Base-by-base conservation (phyloP, 2,113 vertebrate genomes). In the Corythoichthys haematopterus region DNA sequence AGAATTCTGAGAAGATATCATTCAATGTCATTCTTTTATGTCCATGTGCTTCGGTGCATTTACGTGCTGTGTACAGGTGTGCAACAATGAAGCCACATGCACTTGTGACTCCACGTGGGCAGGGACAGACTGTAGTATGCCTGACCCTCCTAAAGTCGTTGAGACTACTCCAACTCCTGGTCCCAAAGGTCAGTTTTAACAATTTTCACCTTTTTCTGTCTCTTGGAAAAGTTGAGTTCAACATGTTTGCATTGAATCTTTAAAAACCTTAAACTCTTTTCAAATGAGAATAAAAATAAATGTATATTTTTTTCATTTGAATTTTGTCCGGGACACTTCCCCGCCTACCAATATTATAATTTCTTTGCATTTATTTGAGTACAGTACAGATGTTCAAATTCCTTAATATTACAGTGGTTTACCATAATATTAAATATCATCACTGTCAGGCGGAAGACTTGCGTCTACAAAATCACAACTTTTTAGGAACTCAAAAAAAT, bases 61-160 rank as follows among this genome's bases (percentile, higher is more conserved):
- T 10, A n/a, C 76, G 51, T 71, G 13, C 38, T 63, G 55, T 52
- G 62, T 56, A 52, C 82, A 99, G 97, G 92, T 98, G 69, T 99
- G 97, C 85, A 99, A 96, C 90, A 98, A 98, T 58, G 97, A 99
- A 91, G 97, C 94, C 57, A 93, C 95, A n/a, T 99, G 97, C 86
- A 96, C 97, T 80, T 99, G 97, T 82, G 92, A 95, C 80, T 86
- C 85, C 69, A 96, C 94, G 63, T 99, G 97, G 97, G 97, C 96
- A 7, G 97, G 97, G 38, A 99, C 96, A 57, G 97, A 99, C 89
- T 99, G 97, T 91, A 99, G 97, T 85, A 98, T 99, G 87, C 91
- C 94, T 47, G 95, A 98, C 85, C 96, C 95, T 5, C 84, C 94
- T 60, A 96, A 94, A 84, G 84, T 91, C 69, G 88, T 88, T 28